Base-by-base conservation (phyloP, 2,113 vertebrate genomes). In the Australoheros scitulus region DNA sequence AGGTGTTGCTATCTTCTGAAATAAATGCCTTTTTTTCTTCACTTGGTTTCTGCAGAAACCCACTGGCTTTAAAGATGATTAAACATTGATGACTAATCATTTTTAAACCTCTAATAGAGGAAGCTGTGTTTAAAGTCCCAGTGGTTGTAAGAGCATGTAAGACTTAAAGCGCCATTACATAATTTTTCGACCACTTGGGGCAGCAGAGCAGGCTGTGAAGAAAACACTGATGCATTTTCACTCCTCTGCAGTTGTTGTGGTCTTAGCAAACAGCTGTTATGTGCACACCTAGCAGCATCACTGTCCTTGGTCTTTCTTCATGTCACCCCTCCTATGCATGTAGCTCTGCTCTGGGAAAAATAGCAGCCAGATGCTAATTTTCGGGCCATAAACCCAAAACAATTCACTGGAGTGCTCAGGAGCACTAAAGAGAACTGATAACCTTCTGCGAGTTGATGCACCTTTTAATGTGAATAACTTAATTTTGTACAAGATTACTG, bases 1-100 rank as follows among this genome's bases (percentile, higher is more conserved):
- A 29, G 79, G 70, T 83, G 82, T 76, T 77, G 64, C 79, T 61
- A 61, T 80, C 34, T 10, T 83, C 80, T 18, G 11, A 81, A 63
- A 58, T 36, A 32, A 77, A 61, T 58, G 41, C 29, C n/a, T 22
- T 32, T 79, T 77, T 8, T 18, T n/a, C 17, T 70, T 52, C 17
- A 36, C 26, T 81, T 10, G n/a, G 26, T 22, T 79, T 77, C 55
- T 7, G 24, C 6, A 13, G 7, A 64, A 36, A 3, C 47, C 20
- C 26, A n/a, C 11, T 72, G 68, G 47, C 47, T 29, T 72, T 55
- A 72, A 72, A 72, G 26, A 18, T 34, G 47, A 34, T 55, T 32
- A 55, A 32, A 70, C 43, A 70, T 20, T 1, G 10, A 52, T 52
- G 47, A 72, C 26, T 32, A 55, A 52, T 72, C 26, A 55, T 72